Conservation (phyloP, 2,113 vertebrate species). For the Hypomesus transpacificus region DNA sequence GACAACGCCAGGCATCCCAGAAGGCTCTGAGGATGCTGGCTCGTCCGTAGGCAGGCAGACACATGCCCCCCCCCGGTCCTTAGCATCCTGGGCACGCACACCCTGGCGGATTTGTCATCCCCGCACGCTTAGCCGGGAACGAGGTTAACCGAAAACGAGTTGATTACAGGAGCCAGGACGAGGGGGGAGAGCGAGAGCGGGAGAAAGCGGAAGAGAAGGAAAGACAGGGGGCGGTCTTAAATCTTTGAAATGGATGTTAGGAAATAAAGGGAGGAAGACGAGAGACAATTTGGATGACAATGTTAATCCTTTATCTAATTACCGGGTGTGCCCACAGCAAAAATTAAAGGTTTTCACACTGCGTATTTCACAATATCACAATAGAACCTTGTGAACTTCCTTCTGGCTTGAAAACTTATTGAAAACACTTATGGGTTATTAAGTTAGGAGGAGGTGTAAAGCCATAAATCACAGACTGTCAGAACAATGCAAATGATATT, state of each 20-base stretch:
- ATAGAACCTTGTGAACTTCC: slow-evolving; percentile 44
- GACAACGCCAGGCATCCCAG: slow-evolving; percentile 43
- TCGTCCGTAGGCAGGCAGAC: slow-evolving; percentile 40
- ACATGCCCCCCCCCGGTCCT: slow-evolving; percentile 28
- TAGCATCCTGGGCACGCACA: slow-evolving; percentile 51
- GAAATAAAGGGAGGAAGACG: slow-evolving; percentile 39
- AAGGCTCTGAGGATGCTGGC: slow-evolving; percentile 40
- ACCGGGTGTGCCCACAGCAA: slow-evolving; percentile 61
- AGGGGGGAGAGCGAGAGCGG: neutral
- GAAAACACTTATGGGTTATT: slow-evolving; percentile 21
- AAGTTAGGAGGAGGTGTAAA: slow-evolving; percentile 29
- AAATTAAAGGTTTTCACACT: slow-evolving; percentile 54
- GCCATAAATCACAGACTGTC: slow-evolving; percentile 41
- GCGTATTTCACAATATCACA: slow-evolving; percentile 52
- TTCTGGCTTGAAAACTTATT: slow-evolving; percentile 26
- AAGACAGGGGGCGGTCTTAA: slow-evolving; percentile 29
- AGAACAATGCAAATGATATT: slow-evolving; percentile 22
- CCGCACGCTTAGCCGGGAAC: slow-evolving; percentile 52
- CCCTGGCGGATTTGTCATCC: slow-evolving; percentile 54
- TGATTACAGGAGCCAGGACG: slow-evolving; percentile 52
- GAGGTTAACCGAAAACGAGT: slow-evolving; percentile 60
- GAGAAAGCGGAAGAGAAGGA: slow-evolving; percentile 16
- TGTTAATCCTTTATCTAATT: slow-evolving; percentile 74
- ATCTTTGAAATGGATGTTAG: slow-evolving; percentile 24
- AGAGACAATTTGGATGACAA: slow-evolving; percentile 73